Evolutionary conservation across 2,888 invertebrate genomes (phyloP).

Genomic region (Campaea margaritaria): DNA sequence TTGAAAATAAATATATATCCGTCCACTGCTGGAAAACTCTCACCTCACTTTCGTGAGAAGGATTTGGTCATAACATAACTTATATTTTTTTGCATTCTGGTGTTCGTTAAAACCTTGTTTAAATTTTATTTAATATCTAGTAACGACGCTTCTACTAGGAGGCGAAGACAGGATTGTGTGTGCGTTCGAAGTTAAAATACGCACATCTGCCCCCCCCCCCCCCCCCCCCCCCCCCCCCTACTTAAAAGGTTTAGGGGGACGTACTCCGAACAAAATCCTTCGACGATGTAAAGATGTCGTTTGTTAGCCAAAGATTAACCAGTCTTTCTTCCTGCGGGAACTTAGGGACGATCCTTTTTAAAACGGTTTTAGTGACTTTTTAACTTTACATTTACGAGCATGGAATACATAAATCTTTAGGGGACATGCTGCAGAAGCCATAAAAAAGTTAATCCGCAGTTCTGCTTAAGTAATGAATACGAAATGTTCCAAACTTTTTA

Average conservation of each 20-base stretch:
- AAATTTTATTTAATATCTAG: too few relatives aligned
- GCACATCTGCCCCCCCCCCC: neutral
- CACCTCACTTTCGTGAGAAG: too few relatives aligned
- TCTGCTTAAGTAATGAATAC: conserved; percentile 7
- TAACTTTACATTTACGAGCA: conserved; percentile 11
- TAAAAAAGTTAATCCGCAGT: conserved; percentile 23
- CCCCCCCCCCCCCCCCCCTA: neutral
- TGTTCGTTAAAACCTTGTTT: too few relatives aligned
- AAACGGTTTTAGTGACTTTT: conserved; percentile 17
- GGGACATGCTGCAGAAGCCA: conserved; percentile 17
- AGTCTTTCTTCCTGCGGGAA: conserved; percentile 9
- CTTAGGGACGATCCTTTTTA: conserved; percentile 16
- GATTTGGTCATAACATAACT: too few relatives aligned
- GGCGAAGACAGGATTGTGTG: too few relatives aligned
- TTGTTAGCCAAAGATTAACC: conserved; percentile 19
- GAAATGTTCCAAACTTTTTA: neutral
- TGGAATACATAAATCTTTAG: conserved; percentile 17
- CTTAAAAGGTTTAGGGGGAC: conserved; percentile 4
- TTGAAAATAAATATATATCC: too few relatives aligned
- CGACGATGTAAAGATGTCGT: conserved; percentile 7
- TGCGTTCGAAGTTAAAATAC: neutral
- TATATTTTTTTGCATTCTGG: too few relatives aligned
- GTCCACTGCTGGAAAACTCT: too few relatives aligned
- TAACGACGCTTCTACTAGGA: too few relatives aligned
- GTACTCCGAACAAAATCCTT: neutral